Evolutionary conservation across 2,113 vertebrate genomes (phyloP).

Genomic region (Chrysemys picta): DNA sequence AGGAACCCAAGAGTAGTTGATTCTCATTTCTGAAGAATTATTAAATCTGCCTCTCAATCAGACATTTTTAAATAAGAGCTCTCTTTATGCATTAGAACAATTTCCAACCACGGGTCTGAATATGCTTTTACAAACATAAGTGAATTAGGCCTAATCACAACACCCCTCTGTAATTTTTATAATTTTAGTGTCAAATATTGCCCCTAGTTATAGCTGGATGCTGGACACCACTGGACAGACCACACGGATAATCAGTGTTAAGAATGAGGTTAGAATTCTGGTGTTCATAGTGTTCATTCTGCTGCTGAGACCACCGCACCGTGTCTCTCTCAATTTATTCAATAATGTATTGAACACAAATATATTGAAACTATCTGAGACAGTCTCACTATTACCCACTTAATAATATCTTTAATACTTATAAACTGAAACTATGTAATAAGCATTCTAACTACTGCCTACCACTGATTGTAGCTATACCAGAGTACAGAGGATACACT

Average conservation of each 20-base stretch:
- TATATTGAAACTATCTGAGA: background rate
- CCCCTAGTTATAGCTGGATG: background rate
- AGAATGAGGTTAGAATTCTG: background rate
- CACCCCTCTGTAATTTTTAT: background rate
- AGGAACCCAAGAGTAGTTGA: slow-evolving; percentile 9
- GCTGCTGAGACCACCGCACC: background rate
- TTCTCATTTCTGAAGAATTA: background rate
- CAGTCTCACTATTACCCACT: background rate
- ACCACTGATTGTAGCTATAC: background rate
- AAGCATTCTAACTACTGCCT: background rate
- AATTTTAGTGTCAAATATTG: background rate
- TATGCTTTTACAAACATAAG: background rate
- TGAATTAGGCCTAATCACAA: background rate
- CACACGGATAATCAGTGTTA: background rate
- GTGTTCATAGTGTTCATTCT: background rate
- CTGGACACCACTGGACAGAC: background rate
- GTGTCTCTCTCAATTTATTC: background rate
- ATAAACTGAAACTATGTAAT: background rate
- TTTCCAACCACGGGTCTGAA: background rate
- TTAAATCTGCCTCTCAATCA: background rate
- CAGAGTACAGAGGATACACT: background rate
- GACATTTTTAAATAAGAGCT: slow-evolving; percentile 2
- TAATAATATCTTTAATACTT: background rate
- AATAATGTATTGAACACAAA: background rate
- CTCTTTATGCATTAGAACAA: background rate